A percentile compares a stretch with the other conserved stretches of the same genome.
Conservation (phyloP, 2,113 vertebrate species). For the Corythornis madagascariensis region DNA sequence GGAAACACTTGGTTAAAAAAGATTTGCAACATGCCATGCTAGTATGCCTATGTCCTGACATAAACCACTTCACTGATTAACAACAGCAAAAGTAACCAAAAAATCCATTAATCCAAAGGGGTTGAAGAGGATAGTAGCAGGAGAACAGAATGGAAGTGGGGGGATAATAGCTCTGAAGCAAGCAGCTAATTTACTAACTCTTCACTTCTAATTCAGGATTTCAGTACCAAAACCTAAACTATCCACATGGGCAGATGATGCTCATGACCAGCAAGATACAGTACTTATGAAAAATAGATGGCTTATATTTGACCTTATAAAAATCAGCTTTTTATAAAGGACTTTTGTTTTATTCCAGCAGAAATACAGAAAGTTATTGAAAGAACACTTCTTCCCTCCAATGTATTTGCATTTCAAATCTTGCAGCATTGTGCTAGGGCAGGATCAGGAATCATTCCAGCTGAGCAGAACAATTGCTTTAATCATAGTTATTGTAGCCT, state of each 20-base stretch:
- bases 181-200: not conserved
- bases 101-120: not conserved
- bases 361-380: not conserved
- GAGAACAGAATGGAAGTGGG: not conserved
- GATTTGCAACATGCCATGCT: not conserved
- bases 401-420: slow-evolving; percentile 40
- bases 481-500: slow-evolving; percentile 46
- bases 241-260: not conserved
- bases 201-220: not conserved
- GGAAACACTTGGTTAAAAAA: not conserved
- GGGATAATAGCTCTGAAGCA: not conserved
- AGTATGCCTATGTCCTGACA: not conserved
- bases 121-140: not conserved
- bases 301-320: not conserved
- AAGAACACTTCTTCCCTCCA: not conserved
- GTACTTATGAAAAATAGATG: not conserved
- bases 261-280: not conserved
- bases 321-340: not conserved
- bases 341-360: not conserved
- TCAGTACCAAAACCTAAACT: not conserved
- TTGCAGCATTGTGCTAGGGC: not conserved
- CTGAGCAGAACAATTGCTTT: slow-evolving; percentile 57
- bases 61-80: not conserved
- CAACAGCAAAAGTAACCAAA: not conserved
- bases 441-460: slow-evolving; percentile 40